A percentile compares a stretch with the other conserved stretches of the same genome.
Evolutionary conservation across 2,113 vertebrate genomes (phyloP).

Genomic region (Pionites leucogaster): DNA sequence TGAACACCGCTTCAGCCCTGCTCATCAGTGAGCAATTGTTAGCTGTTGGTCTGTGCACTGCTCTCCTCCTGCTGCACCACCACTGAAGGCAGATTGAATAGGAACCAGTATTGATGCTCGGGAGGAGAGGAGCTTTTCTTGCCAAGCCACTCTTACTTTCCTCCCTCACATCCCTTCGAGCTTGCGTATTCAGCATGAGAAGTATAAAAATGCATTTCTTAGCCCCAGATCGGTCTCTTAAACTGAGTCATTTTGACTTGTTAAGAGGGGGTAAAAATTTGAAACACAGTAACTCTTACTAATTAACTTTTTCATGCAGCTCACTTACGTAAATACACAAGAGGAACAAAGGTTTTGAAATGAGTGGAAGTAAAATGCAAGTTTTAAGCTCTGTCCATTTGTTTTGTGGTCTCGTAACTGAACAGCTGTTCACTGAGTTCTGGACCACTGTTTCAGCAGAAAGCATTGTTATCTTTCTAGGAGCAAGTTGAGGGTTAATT

Average conservation of each 20-base stretch:
- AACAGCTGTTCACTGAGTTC: background rate
- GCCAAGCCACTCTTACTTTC: background rate
- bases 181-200: background rate
- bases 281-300: background rate
- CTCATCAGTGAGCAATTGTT: background rate
- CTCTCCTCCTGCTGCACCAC: background rate
- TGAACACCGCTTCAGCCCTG: background rate
- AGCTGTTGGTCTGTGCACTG: background rate
- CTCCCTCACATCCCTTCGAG: fast-evolving
- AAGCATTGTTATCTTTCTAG: background rate
- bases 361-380: background rate
- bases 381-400: background rate
- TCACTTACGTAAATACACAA: background rate
- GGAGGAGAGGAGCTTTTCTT: background rate
- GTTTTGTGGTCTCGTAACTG: background rate
- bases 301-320: background rate
- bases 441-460: background rate
- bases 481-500: background rate
- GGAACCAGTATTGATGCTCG: background rate
- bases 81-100: background rate
- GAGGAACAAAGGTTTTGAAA: background rate
- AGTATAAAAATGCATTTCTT: background rate
- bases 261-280: background rate
- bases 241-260: background rate
- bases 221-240: background rate